Evolutionary conservation across 2,797 vertebrate genomes (phyloP).

Genomic region (Ctenopoma multispine): DNA sequence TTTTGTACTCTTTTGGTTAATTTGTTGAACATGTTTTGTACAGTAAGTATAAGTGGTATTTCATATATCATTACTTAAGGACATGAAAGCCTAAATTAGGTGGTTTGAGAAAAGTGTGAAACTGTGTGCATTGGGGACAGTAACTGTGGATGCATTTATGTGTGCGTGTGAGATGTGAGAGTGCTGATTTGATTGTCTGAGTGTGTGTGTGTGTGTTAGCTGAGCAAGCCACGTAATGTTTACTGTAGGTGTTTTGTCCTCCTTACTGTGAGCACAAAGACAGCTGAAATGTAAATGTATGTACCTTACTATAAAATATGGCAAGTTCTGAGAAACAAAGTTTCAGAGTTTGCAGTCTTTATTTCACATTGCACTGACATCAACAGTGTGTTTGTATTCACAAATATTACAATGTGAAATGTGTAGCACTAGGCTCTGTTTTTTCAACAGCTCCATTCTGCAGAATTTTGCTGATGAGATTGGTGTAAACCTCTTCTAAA

Average conservation of each 20-base stretch:
- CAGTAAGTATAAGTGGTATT: constrained; percentile 80
- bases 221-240: constrained; percentile 56
- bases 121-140: constrained; percentile 66
- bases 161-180: constrained; percentile 36
- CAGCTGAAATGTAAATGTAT: constrained; percentile 82
- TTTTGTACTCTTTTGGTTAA: constrained; percentile 71
- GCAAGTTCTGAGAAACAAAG: constrained; percentile 75
- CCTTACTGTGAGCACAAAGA: constrained; percentile 85
- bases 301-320: constrained; percentile 84
- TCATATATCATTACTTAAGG: constrained; percentile 76
- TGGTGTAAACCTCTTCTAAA: too few species aligned
- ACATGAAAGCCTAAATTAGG: constrained; percentile 82
- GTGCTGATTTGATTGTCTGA: constrained; percentile 34
- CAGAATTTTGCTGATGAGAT: too few species aligned
- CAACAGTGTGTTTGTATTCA: neutral
- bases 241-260: constrained; percentile 74
- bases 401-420: too few species aligned
- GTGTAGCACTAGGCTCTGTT: too few species aligned
- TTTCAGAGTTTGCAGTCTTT: constrained; percentile 44
- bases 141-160: constrained; percentile 41
- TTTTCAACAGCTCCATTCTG: too few species aligned
- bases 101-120: constrained; percentile 52
- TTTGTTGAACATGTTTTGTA: constrained; percentile 82
- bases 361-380: constrained; percentile 24
- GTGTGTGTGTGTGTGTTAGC: constrained; percentile 18